Conservation (phyloP, 2,113 vertebrate genomes). For the Motacilla tschutschensis region DNA sequence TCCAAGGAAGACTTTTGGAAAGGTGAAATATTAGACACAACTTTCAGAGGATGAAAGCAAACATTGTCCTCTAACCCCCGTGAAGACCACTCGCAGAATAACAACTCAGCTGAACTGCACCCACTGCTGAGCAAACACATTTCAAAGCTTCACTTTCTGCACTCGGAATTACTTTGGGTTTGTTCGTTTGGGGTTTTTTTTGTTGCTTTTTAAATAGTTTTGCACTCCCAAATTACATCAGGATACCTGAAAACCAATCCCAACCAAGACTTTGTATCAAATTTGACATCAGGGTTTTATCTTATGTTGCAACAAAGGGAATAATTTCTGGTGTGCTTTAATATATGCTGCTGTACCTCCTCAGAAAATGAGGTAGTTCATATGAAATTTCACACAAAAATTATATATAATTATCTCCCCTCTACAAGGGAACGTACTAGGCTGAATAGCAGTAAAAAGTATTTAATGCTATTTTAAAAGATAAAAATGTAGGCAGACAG, state of each 20-base stretch:
- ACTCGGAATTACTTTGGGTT: not conserved
- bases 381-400: conserved; percentile 25
- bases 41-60: not conserved
- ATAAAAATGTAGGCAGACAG: not conserved
- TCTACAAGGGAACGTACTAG: not conserved
- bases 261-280: not conserved
- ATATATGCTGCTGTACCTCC: not conserved
- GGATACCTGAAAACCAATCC: not conserved
- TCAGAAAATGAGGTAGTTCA: conserved; percentile 3
- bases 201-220: not conserved
- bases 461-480: conserved; percentile 30
- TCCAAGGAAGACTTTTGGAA: not conserved
- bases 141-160: not conserved
- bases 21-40: not conserved
- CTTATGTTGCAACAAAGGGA: not conserved
- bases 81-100: not conserved
- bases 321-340: not conserved
- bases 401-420: conserved; percentile 20
- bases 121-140: not conserved
- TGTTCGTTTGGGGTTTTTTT: not conserved
- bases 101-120: not conserved
- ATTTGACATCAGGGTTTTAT: not conserved
- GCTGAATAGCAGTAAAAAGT: conserved; percentile 19
- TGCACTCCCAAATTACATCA: not conserved
- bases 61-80: not conserved